Percentiles rank a stretch among this genome's conserved stretches.
Conservation (phyloP, 92 coral and sea anemone genomes). For the Galaxea fascicularis region DNA sequence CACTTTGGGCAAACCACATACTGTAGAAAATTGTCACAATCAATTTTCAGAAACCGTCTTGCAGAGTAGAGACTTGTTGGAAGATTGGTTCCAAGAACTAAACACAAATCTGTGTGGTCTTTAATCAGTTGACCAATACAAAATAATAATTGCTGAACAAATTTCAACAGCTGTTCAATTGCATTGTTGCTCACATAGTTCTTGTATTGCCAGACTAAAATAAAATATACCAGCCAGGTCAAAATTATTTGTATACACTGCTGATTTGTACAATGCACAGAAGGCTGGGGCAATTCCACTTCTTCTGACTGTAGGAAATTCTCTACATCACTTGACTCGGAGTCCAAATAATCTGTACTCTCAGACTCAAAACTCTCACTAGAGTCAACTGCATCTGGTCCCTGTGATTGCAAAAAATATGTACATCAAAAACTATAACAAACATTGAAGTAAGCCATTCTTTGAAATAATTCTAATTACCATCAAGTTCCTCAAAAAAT, state of each 20-base stretch:
- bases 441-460: background rate
- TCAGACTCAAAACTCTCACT: slow-evolving; percentile 2
- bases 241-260: slow-evolving; percentile 7
- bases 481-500: no score
- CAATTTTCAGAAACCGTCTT: slow-evolving; percentile 44
- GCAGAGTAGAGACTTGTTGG: slow-evolving; percentile 61
- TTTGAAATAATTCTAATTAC: background rate
- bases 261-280: slow-evolving; percentile 8
- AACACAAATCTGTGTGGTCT: slow-evolving; percentile 31
- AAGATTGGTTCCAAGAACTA: slow-evolving; percentile 48
- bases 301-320: slow-evolving; percentile 10
- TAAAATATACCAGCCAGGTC: slow-evolving; percentile 59
- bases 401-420: background rate
- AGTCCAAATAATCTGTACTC: slow-evolving; percentile 15
- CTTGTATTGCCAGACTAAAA: slow-evolving; percentile 55
- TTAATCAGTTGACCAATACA: slow-evolving; percentile 44
- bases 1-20: slow-evolving; percentile 56
- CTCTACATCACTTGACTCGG: slow-evolving; percentile 7
- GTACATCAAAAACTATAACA: background rate
- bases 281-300: slow-evolving; percentile 43
- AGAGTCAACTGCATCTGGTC: slow-evolving; percentile 9
- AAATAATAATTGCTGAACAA: slow-evolving; percentile 32
- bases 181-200: slow-evolving; percentile 65
- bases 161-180: slow-evolving; percentile 53
- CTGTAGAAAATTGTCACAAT: slow-evolving; percentile 26